These are phyloP conservation scores for Drosophila rubida DNA, from an alignment of 2,888 invertebrate species.

Conservation along the genomic window DNA sequence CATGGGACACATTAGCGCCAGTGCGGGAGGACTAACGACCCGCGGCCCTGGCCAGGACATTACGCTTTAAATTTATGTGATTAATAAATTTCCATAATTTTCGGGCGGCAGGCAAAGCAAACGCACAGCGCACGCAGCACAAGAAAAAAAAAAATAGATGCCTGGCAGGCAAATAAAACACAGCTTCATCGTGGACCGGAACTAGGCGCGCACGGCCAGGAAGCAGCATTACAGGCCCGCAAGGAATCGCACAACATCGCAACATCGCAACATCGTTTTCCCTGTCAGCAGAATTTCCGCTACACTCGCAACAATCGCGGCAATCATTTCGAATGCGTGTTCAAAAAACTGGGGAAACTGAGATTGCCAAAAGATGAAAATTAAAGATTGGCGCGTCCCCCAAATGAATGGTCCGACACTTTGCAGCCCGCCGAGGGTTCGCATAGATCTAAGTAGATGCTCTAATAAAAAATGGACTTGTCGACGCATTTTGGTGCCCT, in stretches of 20 bases:
- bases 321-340: conserved; percentile 41
- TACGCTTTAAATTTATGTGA: conserved; percentile 81
- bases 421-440: not conserved
- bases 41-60: conserved; percentile 60
- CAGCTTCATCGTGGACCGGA: conserved; percentile 27
- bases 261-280: conserved; percentile 34
- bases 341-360: conserved; percentile 36
- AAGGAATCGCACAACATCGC: conserved; percentile 43
- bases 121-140: not conserved
- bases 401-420: conserved; percentile 21
- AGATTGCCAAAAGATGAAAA: conserved; percentile 74
- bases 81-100: conserved; percentile 82
- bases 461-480: not conserved
- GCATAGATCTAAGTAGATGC: conserved; percentile 8
- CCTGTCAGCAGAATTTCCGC: conserved; percentile 54
- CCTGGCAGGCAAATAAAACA: conserved; percentile 58
- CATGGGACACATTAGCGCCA: conserved; percentile 76
- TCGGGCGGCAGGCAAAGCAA: conserved; percentile 14
- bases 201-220: conserved; percentile 44
- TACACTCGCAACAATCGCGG: conserved; percentile 1
- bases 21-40: conserved; percentile 57
- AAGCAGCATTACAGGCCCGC: conserved; percentile 37
- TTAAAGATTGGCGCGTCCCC: conserved; percentile 66
- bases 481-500: not conserved
- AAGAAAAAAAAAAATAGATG: conserved; percentile 36